phyloP scores from a whole-genome alignment of 2,797 vertebrate species.

The Myotis vivesi region DNA sequence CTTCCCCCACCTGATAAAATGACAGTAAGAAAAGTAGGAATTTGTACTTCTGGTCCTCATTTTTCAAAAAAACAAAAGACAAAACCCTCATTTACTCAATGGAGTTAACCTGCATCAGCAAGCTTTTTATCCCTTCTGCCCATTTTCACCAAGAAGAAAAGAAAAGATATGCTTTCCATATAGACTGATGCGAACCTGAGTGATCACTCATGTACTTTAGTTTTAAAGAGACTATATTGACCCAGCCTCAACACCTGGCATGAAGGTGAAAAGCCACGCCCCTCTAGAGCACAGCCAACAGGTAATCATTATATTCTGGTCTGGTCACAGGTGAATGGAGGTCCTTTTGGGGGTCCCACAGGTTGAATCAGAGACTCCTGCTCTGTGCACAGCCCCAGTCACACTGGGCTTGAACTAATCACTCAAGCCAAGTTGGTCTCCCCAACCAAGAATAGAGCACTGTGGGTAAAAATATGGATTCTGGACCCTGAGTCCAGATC shows the following conservation, averaged over 20 bases:
- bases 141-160: not conserved
- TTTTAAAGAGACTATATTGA: not conserved
- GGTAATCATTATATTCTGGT: not conserved
- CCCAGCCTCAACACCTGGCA: not conserved
- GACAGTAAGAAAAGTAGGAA: not conserved
- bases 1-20: not conserved
- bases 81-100: not conserved
- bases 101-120: not conserved
- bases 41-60: not conserved
- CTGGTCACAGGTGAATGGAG: not conserved
- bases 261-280: not conserved
- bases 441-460: not conserved
- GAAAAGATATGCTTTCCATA: not conserved
- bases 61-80: slow-evolving; percentile 12
- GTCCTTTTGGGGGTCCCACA: not conserved
- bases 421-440: not conserved
- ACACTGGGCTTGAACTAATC: not conserved
- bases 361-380: not conserved
- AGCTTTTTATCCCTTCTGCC: not conserved
- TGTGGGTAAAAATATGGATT: not conserved
- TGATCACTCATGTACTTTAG: not conserved
- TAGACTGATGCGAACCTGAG: not conserved
- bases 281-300: not conserved
- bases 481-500: not conserved
- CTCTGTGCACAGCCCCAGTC: not conserved